A percentile compares a stretch with the other conserved stretches of the same genome.
Conservation (phyloP, 2,797 vertebrate species). For the Pangasius krempfi region DNA sequence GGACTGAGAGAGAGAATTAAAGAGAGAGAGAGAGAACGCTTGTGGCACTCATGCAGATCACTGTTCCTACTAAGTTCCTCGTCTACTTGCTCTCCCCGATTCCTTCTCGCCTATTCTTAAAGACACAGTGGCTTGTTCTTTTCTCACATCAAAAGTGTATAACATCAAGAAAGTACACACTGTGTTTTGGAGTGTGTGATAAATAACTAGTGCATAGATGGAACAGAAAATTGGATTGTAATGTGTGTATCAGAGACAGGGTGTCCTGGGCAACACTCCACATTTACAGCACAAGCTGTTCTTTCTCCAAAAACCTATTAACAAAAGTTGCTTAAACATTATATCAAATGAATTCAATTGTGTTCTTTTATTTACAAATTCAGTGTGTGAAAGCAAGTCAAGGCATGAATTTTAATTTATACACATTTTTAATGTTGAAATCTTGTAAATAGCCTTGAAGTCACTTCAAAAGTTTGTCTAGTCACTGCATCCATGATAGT, state of each 20-base stretch:
- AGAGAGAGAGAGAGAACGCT: slow-evolving; percentile 28
- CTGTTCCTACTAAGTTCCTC: slow-evolving; percentile 37
- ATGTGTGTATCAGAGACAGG: neutral
- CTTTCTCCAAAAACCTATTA: neutral
- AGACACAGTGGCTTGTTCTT: slow-evolving; percentile 66
- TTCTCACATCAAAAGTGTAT: neutral
- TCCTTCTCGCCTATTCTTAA: slow-evolving; percentile 70
- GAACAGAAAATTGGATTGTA: neutral
- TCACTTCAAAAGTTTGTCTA: neutral
- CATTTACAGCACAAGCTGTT: neutral
- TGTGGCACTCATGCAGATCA: slow-evolving; percentile 46
- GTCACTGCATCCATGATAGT: neutral
- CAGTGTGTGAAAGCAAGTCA: neutral
- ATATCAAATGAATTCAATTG: neutral
- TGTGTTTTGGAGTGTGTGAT: neutral
- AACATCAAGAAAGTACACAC: neutral
- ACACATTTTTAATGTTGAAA: neutral
- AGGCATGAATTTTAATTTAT: neutral
- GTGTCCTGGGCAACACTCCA: neutral
- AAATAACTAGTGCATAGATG: neutral
- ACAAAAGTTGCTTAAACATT: too few species aligned
- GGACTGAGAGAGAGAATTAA: slow-evolving; percentile 2
- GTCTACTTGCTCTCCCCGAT: slow-evolving; percentile 74
- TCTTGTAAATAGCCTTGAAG: neutral
- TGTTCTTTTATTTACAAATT: neutral